Evolutionary conservation across 1,140 invertebrate species (phyloP).

Genomic region (Drosophila guanche): DNA sequence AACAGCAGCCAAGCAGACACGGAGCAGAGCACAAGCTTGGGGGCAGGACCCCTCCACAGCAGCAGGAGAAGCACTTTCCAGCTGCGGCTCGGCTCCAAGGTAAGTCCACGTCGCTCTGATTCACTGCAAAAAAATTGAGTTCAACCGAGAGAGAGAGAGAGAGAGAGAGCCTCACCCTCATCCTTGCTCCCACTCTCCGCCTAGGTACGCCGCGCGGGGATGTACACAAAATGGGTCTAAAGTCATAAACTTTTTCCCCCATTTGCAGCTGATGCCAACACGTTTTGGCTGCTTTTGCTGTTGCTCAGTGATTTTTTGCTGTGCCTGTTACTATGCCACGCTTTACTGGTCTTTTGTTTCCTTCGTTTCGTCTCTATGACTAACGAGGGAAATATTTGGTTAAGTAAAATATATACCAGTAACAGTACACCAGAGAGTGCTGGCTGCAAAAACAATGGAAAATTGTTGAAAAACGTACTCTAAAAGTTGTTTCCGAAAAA

Average conservation of each 20-base stretch:
- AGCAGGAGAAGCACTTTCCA: conserved; percentile 24
- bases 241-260: conserved; percentile 80
- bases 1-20: conserved; percentile 60
- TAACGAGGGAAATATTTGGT: conserved; percentile 80
- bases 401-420: conserved; percentile 67
- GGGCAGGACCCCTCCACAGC: conserved; percentile 8
- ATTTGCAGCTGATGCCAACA: conserved; percentile 75
- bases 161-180: not conserved
- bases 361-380: conserved; percentile 39
- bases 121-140: conserved; percentile 67
- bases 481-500: too few species aligned
- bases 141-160: conserved; percentile 36
- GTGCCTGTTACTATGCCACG: conserved; percentile 73
- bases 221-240: conserved; percentile 77
- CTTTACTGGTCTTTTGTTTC: conserved; percentile 69
- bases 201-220: not conserved
- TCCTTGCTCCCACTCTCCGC: too few species aligned
- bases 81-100: conserved; percentile 46
- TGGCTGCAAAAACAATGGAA: not conserved
- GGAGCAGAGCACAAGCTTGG: conserved; percentile 7
- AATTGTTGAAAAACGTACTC: conserved; percentile 1
- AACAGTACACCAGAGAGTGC: not conserved
- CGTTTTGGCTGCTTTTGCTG: conserved; percentile 37
- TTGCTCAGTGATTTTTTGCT: conserved; percentile 77
- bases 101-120: conserved; percentile 56